Conservation (phyloP, 2,113 vertebrate species). For the Serilophus lunatus region DNA sequence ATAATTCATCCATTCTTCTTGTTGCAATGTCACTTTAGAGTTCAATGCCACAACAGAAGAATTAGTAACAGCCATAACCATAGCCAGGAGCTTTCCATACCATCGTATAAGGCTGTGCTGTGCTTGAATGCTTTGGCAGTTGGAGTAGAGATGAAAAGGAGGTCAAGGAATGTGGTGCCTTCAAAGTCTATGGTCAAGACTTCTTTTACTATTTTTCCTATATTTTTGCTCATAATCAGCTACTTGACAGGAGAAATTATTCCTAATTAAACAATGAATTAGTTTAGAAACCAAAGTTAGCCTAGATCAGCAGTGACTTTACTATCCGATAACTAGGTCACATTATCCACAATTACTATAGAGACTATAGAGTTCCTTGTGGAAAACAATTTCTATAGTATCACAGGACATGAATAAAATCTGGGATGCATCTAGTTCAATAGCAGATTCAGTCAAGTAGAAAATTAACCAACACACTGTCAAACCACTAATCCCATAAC, state of each 20-base stretch:
- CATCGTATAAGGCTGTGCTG: accelerated
- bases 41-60: background rate
- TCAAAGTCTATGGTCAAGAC: background rate
- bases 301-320: background rate
- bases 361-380: background rate
- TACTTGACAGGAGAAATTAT: background rate
- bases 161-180: background rate
- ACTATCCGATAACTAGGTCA: background rate
- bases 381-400: background rate
- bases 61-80: accelerated
- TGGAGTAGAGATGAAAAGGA: background rate
- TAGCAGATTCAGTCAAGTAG: constrained; percentile 2
- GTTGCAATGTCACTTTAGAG: background rate
- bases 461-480: background rate
- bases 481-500: background rate
- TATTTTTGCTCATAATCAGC: background rate
- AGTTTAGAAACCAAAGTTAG: background rate
- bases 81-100: accelerated
- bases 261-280: background rate
- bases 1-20: background rate
- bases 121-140: background rate
- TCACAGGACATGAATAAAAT: background rate
- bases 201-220: background rate
- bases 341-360: background rate
- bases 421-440: background rate